phyloP scores from a whole-genome alignment of 30 jellyfish, hydroid and myxozoan genomes.

The Pseudorhiza aurosa region DNA sequence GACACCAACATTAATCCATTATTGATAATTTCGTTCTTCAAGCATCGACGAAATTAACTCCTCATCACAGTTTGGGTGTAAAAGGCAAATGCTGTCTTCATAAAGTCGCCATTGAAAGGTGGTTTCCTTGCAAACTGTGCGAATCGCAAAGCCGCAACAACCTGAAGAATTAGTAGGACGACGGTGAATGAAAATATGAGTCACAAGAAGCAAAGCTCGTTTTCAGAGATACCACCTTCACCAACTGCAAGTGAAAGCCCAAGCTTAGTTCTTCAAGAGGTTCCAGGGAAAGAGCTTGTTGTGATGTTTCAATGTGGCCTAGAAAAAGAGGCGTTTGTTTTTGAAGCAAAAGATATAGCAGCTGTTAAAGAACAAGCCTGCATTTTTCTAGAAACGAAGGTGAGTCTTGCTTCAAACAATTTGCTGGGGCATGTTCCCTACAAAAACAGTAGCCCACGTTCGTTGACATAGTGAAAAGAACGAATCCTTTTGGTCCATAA shows the following conservation, averaged over 20 bases:
- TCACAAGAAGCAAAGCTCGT: constrained; percentile 58
- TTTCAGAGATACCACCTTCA: constrained; percentile 53
- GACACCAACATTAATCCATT: no score
- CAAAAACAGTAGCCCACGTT: no score
- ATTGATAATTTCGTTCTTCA: no score
- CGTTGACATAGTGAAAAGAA: no score
- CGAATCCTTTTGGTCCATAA: no score
- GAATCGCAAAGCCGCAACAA: not conserved
- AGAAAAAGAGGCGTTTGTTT: constrained; percentile 85
- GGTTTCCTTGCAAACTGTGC: not conserved
- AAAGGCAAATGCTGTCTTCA: not conserved
- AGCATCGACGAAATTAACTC: no score
- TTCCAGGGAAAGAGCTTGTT: constrained; percentile 60
- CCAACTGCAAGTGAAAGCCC: constrained; percentile 48
- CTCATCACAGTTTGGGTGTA: no score
- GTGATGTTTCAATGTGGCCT: constrained; percentile 93
- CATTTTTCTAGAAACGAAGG: constrained; percentile 89
- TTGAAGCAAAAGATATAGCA: constrained; percentile 83
- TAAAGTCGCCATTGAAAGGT: not conserved
- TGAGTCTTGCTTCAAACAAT: no score
- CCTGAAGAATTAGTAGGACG: no score
- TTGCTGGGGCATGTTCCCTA: no score
- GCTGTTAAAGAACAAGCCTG: constrained; percentile 93
- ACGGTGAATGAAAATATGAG: constrained; percentile 40
- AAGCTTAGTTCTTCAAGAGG: constrained; percentile 47